A percentile compares a stretch with the other conserved stretches of the same genome.
Evolutionary conservation across 1,140 invertebrate genomes (phyloP).

Genomic region (Procambarus clarkii): DNA sequence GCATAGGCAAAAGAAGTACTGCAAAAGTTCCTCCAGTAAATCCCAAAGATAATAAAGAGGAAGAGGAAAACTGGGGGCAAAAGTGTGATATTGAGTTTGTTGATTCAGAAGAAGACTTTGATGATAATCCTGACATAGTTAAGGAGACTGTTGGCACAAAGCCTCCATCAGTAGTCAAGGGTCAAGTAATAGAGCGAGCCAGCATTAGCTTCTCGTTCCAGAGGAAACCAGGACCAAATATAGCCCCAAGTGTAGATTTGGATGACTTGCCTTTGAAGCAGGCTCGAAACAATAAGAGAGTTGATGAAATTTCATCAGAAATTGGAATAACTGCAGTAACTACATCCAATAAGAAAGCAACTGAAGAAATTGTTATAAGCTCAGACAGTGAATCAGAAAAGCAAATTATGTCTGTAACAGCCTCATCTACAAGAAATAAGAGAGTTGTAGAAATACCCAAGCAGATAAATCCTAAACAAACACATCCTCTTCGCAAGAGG

Average conservation of each 20-base stretch:
- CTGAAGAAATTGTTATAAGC: slow-evolving; percentile 66
- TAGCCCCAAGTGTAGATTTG: slow-evolving; percentile 49
- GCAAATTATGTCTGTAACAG: not conserved
- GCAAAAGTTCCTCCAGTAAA: not conserved
- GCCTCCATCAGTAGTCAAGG: not conserved
- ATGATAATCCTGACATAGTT: slow-evolving; percentile 24
- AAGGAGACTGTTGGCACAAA: slow-evolving; percentile 22
- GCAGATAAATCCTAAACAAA: not conserved
- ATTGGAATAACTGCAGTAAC: not conserved
- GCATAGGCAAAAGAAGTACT: not conserved
- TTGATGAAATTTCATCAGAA: not conserved
- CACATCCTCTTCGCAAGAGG: not conserved
- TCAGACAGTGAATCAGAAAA: slow-evolving; percentile 65
- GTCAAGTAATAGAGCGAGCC: slow-evolving; percentile 40
- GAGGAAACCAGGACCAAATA: slow-evolving; percentile 59
- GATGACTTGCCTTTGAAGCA: slow-evolving; percentile 60
- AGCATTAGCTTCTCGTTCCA: slow-evolving; percentile 71
- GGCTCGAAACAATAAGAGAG: not conserved
- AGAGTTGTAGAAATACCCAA: not conserved
- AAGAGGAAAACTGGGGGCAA: slow-evolving; percentile 58
- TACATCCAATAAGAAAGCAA: not conserved
- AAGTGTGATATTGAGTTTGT: slow-evolving; percentile 66
- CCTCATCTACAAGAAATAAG: not conserved
- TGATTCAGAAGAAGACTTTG: slow-evolving; percentile 63
- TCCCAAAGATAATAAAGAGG: slow-evolving; percentile 34